Conservation (phyloP, 2,797 vertebrate species). For the Tragopan temminckii region DNA sequence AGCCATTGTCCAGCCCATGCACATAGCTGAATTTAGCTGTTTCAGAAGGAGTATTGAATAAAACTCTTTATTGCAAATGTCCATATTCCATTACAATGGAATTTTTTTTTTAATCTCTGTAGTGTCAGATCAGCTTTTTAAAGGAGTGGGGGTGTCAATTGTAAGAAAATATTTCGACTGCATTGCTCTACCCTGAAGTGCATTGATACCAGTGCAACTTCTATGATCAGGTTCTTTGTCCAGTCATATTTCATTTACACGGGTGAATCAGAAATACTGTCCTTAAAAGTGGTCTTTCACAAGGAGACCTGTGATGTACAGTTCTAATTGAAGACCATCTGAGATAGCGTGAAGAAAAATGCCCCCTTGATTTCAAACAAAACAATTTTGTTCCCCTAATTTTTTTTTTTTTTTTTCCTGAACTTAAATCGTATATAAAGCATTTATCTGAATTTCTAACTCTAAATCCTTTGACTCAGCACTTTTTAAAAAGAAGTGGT, state of each 20-base stretch:
- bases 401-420: neutral
- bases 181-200: neutral
- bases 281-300: neutral
- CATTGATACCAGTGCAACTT: neutral
- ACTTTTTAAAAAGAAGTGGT: neutral
- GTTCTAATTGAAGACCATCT: neutral
- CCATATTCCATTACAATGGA: neutral
- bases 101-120: neutral
- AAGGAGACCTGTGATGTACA: neutral
- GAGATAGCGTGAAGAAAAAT: neutral
- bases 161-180: neutral
- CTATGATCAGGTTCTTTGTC: neutral
- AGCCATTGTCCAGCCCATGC: neutral
- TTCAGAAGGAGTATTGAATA: neutral
- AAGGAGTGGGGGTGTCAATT: fast-evolving
- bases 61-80: neutral
- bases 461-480: neutral
- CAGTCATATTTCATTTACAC: neutral
- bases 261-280: neutral
- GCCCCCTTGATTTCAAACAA: neutral
- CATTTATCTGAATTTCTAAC: neutral
- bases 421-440: neutral
- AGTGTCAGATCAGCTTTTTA: neutral
- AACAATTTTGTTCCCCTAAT: neutral
- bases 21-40: neutral